Percentiles rank a stretch among this genome's conserved stretches.
Conservation (phyloP, 1,140 invertebrate genomes). For the Drosophila ironensis region DNA sequence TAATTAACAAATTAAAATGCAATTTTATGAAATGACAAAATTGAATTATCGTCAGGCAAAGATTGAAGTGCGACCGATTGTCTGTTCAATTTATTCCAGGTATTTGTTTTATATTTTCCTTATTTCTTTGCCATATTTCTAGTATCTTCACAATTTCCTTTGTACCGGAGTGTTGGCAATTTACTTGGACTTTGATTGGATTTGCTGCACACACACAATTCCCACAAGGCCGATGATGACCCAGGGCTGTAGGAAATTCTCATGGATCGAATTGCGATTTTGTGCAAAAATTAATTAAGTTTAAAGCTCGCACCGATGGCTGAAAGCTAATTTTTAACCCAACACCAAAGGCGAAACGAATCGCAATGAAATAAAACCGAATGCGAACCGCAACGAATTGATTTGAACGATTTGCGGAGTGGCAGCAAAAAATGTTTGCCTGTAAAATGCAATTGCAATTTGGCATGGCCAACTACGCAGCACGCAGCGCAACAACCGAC, state of each 20-base stretch:
- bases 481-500: slow-evolving; percentile 21
- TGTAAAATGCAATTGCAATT: slow-evolving; percentile 68
- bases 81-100: too few relatives aligned
- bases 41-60: too few relatives aligned
- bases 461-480: slow-evolving; percentile 36
- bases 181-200: slow-evolving; percentile 18
- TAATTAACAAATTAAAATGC: too few relatives aligned
- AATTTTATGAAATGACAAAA: too few relatives aligned
- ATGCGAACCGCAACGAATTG: slow-evolving; percentile 67
- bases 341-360: slow-evolving; percentile 28
- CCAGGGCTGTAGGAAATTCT: not conserved
- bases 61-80: too few relatives aligned
- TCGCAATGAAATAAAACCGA: slow-evolving; percentile 46
- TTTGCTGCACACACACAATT: slow-evolving; percentile 5
- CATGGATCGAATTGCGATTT: slow-evolving; percentile 11
- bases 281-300: slow-evolving; percentile 35
- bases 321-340: slow-evolving; percentile 15
- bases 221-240: slow-evolving; percentile 13
- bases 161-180: slow-evolving; percentile 1
- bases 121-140: too few relatives aligned
- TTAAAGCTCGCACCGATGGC: slow-evolving; percentile 12
- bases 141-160: not conserved
- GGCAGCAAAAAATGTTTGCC: slow-evolving; percentile 56
- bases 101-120: too few relatives aligned
- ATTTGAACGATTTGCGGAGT: slow-evolving; percentile 66